phyloP scores from a whole-genome alignment of 2,888 invertebrate species.

The Nebria brevicollis region DNA sequence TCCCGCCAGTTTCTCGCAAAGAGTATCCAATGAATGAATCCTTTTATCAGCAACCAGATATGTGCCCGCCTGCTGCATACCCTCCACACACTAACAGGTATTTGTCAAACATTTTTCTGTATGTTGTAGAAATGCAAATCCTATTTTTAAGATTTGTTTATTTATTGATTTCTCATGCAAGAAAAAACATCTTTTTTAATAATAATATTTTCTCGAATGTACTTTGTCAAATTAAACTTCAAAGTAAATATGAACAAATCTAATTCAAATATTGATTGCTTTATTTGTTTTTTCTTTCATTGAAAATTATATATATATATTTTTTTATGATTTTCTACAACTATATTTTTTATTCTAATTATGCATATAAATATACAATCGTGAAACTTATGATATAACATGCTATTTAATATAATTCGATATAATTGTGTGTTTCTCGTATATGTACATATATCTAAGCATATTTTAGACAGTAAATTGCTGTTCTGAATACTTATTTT shows the following conservation, averaged over 20 bases:
- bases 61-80: slow-evolving; percentile 14
- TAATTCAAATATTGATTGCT: background rate
- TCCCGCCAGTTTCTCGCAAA: slow-evolving; percentile 27
- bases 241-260: background rate
- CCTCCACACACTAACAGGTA: slow-evolving; percentile 30
- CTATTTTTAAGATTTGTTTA: slow-evolving; percentile 1
- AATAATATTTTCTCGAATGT: background rate
- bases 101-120: slow-evolving; percentile 21
- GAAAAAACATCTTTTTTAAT: background rate
- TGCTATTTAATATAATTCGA: background rate
- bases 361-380: background rate
- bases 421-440: background rate
- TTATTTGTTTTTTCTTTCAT: background rate
- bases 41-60: slow-evolving; percentile 5
- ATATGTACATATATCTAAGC: background rate
- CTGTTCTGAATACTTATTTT: background rate
- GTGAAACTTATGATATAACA: background rate
- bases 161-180: background rate
- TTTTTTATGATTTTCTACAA: background rate
- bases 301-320: too few species aligned
- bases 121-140: slow-evolving; percentile 12
- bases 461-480: background rate
- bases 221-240: background rate
- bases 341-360: background rate
- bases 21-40: slow-evolving; percentile 23